Evolutionary conservation across 1,140 invertebrate genomes (phyloP), one percentile per base, ranked within the genome.

Genomic region (Zaprionus davidi): DNA sequence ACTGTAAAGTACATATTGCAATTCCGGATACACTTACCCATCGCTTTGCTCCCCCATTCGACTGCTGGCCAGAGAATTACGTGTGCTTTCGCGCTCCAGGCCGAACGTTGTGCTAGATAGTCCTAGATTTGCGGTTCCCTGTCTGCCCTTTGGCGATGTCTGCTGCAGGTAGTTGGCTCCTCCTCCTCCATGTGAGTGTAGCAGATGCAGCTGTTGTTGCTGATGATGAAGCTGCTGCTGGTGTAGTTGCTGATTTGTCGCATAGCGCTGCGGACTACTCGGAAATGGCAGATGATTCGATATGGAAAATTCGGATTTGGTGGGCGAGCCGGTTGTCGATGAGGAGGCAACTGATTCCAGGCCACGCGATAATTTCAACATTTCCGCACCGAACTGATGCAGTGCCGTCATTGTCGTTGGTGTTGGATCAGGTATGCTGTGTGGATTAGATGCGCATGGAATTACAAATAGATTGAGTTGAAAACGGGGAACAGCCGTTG

Each of bases 301-400:
- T 57, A 91, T 79, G 28, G 91, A 92, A 59, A 92, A 92, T 76
- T 92, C 91, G 38, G 91, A 92, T 80, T 92, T 92, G n/a, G 87
- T 92, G 36, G 91, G 91, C 26, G 91, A 92, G 22, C 81, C 80
- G 75, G 93, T 90, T 88, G 94, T 92, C 44, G 94, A 94, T 3
- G 82, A 91, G 79, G 90, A 92, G 72, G 94, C 93, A 36, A 93
- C 94, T 12, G 93, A 95, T 93, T 96, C 96, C 59, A 97, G 93
- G 46, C 96, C 96, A 55, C 96, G 94, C 1, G 96, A 97, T 1
- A 97, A 93, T 77, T 96, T 96, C 59, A 97, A 93, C 96, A 97
- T 97, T 93, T 97, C 96, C 3, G 96, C 96, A 20, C 96, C 96
- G 78, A 97, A 97, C 82, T 96, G 96, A 91, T 97, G 96, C 75